These are phyloP conservation scores for Hofmannophila pseudospretella DNA, from an alignment of 2,888 invertebrate species.

Conservation along the genomic window DNA sequence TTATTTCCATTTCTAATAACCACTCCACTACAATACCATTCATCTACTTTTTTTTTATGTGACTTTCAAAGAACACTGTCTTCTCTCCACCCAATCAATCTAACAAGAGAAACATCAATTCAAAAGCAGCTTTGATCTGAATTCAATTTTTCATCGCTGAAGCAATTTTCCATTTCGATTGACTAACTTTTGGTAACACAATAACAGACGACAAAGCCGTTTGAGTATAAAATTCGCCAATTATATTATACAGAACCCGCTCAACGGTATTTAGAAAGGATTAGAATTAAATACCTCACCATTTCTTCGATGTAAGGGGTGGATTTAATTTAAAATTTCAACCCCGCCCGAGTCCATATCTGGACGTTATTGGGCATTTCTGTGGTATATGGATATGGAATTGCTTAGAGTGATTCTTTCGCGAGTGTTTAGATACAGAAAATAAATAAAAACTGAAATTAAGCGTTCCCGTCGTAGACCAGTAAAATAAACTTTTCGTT, in stretches of 20 bases:
- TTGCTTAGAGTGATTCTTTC: too few relatives aligned
- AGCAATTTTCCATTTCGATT: conserved; percentile 41
- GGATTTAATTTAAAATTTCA: conserved; percentile 66
- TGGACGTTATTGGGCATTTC: background rate
- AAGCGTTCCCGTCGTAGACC: too few relatives aligned
- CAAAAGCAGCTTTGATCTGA: conserved; percentile 20
- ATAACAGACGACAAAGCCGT: conserved; percentile 58
- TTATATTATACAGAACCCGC: conserved; percentile 49
- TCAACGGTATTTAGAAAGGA: conserved; percentile 49
- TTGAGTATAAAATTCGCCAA: conserved; percentile 61
- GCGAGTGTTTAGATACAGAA: too few relatives aligned
- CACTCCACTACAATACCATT: too few relatives aligned
- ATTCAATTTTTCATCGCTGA: conserved; percentile 37
- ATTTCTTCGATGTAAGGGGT: conserved; percentile 43
- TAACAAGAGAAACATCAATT: conserved; percentile 15
- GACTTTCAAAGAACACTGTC: too few relatives aligned
- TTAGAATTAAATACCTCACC: conserved; percentile 61
- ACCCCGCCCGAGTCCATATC: conserved; percentile 19
- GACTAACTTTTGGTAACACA: conserved; percentile 47
- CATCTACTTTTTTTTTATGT: too few relatives aligned
- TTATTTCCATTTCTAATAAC: too few relatives aligned
- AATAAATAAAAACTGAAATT: too few relatives aligned
- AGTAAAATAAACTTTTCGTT: too few relatives aligned
- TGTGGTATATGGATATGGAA: too few relatives aligned
- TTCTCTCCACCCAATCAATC: too few relatives aligned